These are phyloP conservation scores for Coelopa pilipes DNA, from an alignment of 2,888 invertebrate species.

Conservation along the genomic window DNA sequence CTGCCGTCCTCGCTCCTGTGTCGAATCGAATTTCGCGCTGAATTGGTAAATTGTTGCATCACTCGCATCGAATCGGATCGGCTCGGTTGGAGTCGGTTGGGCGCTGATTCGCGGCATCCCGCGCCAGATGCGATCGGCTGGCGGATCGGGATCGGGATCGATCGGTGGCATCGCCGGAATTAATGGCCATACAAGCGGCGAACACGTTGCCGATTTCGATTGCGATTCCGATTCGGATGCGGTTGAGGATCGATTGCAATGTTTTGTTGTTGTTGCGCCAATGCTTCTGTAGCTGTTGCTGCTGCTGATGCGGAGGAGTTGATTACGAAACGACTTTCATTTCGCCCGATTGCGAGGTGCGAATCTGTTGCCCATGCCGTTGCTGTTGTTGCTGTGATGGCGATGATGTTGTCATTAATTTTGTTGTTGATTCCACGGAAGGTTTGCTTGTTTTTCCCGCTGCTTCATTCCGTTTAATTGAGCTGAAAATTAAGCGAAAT, in stretches of 20 bases:
- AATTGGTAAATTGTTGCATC: no score
- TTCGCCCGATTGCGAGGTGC: constrained; percentile 16
- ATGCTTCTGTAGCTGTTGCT: background rate
- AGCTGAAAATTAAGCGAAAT: no score
- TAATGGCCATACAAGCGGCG: constrained; percentile 24
- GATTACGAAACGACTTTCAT: constrained; percentile 13
- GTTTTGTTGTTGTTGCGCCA: no score
- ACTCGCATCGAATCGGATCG: background rate
- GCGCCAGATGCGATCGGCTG: constrained; percentile 16
- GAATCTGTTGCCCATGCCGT: background rate
- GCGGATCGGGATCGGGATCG: no score
- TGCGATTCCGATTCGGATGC: constrained; percentile 5
- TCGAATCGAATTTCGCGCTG: background rate
- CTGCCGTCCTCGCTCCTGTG: background rate
- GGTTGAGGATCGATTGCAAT: no score
- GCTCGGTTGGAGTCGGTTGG: no score
- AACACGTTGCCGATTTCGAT: constrained; percentile 27
- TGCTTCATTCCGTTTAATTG: no score
- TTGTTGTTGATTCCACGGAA: background rate
- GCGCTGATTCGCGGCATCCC: constrained; percentile 14
- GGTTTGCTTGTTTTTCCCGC: no score
- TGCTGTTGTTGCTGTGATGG: constrained; percentile 5
- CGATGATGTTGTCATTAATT: background rate
- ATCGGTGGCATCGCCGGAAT: constrained; percentile 18
- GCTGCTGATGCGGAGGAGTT: constrained; percentile 15